Evolutionary conservation across 2,797 vertebrate genomes (phyloP).

Genomic region (Poeciliopsis turneri): DNA sequence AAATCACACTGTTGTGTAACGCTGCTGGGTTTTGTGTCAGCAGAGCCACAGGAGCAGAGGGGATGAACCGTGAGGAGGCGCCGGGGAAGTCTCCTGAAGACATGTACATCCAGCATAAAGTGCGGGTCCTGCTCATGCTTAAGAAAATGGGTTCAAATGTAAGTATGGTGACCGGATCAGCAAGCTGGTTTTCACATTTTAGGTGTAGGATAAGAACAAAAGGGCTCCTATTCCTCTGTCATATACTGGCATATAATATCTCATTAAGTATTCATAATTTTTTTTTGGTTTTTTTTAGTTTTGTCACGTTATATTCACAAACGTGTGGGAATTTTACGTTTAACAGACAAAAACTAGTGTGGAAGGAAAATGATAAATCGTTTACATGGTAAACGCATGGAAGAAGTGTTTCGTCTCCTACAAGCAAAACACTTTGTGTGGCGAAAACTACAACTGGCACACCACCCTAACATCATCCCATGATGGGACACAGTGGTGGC

Average conservation of each 20-base stretch:
- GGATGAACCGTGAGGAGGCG: conserved; percentile 98
- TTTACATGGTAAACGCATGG: background rate
- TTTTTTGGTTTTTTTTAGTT: background rate
- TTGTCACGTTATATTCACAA: background rate
- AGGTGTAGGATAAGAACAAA: background rate
- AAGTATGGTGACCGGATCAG: conserved; percentile 64
- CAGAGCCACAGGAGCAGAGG: conserved; percentile 90
- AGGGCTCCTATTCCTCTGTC: background rate
- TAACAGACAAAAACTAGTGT: background rate
- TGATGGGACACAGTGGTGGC: background rate
- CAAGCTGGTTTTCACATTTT: background rate
- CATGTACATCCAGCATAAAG: conserved; percentile 99
- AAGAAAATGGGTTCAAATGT: conserved; percentile 99
- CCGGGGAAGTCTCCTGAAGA: conserved; percentile 99
- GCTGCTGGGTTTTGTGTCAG: conserved; percentile 46
- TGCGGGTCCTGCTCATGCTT: conserved; percentile 98
- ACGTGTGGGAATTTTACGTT: background rate
- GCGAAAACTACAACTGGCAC: background rate
- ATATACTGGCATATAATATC: background rate
- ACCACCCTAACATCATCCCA: background rate
- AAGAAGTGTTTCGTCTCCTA: background rate
- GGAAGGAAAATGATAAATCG: background rate
- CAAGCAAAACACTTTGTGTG: background rate
- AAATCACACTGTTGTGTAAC: conserved; percentile 34
- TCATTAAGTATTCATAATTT: background rate